Percentiles rank a stretch among this genome's conserved stretches.
phyloP scores from a whole-genome alignment of 2,888 invertebrate genomes.

The Trissonchulus latispiculum region DNA sequence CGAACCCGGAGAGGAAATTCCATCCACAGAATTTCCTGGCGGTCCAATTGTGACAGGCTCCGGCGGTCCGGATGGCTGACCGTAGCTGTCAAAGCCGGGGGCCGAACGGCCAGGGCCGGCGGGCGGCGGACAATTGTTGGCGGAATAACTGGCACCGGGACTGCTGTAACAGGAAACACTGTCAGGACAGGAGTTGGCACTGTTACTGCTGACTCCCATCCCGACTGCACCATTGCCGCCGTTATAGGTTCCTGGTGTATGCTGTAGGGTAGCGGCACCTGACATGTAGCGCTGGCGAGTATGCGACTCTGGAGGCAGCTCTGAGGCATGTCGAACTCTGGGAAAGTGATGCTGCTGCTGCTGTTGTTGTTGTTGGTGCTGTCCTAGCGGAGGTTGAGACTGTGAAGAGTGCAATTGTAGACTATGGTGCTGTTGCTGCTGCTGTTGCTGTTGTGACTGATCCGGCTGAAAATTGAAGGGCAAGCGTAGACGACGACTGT shows the following conservation, averaged over 20 bases:
- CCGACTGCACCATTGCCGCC: background rate
- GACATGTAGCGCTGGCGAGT: background rate
- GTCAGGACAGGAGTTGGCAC: background rate
- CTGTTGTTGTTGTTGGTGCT: slow-evolving; percentile 15
- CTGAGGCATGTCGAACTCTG: slow-evolving; percentile 3
- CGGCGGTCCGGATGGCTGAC: too few relatives aligned
- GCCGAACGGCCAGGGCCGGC: background rate
- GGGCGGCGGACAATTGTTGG: background rate
- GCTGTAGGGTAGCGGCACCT: background rate
- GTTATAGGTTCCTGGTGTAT: background rate
- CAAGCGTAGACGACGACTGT: too few relatives aligned
- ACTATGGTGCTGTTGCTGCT: too few relatives aligned
- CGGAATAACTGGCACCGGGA: background rate
- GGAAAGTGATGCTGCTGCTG: slow-evolving; percentile 17
- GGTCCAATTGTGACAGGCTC: too few relatives aligned
- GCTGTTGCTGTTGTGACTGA: too few relatives aligned
- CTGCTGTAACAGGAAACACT: background rate
- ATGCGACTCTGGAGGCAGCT: background rate
- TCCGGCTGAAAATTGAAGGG: too few relatives aligned
- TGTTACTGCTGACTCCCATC: too few relatives aligned
- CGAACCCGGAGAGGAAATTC: background rate
- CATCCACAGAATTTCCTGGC: background rate
- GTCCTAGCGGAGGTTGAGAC: slow-evolving; percentile 11
- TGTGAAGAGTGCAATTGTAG: too few relatives aligned
- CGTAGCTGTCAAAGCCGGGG: background rate